Percentiles rank a stretch among this genome's conserved stretches.
These are phyloP conservation scores for Cordilura impudica DNA, from an alignment of 2,888 invertebrate species.

Conservation along the genomic window DNA sequence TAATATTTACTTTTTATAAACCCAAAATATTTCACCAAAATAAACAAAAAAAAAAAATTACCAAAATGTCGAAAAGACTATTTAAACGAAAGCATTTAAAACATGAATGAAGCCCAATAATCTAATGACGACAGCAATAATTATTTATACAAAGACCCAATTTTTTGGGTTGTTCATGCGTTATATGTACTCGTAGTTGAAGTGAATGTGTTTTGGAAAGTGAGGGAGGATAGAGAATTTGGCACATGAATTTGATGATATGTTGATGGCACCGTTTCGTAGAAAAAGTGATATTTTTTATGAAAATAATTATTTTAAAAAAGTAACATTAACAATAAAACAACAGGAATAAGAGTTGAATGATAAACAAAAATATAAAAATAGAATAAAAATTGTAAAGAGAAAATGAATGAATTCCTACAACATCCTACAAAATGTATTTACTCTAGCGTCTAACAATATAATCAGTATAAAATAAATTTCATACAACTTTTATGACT, in stretches of 20 bases:
- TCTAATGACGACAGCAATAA: conserved; percentile 28
- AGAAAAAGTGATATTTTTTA: background rate
- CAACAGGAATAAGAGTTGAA: background rate
- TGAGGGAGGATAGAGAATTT: background rate
- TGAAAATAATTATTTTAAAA: background rate
- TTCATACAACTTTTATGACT: too few relatives aligned
- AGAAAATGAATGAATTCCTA: too few relatives aligned
- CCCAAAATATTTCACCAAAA: conserved; percentile 2
- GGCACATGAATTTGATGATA: background rate
- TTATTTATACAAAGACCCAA: background rate
- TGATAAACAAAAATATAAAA: too few relatives aligned
- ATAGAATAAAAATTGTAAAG: too few relatives aligned
- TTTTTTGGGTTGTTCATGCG: background rate
- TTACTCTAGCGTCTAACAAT: too few relatives aligned
- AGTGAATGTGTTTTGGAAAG: background rate
- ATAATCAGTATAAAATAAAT: too few relatives aligned
- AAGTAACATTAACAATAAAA: background rate
- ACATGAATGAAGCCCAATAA: conserved; percentile 15
- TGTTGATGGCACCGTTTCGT: background rate
- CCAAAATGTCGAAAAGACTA: conserved; percentile 8
- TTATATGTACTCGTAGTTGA: background rate
- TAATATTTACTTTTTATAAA: background rate
- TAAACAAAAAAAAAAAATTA: conserved; percentile 1
- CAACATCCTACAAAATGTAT: too few relatives aligned
- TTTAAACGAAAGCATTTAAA: conserved; percentile 11